phyloP scores from a whole-genome alignment of 1,140 invertebrate genomes.

The Coptotermes formosanus region DNA sequence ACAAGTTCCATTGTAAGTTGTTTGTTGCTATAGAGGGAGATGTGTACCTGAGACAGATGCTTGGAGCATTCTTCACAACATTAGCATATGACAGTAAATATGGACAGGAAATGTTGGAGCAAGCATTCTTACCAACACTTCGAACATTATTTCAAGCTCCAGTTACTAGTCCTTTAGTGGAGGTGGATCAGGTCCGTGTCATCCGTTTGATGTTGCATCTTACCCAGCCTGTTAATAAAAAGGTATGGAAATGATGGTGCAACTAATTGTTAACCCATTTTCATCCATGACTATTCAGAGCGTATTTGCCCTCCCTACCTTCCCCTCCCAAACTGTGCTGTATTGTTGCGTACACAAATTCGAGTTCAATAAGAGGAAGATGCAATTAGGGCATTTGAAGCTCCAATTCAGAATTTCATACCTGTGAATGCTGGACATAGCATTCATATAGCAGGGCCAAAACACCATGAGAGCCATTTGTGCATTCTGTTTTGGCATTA shows the following conservation, averaged over 20 bases:
- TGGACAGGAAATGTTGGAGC: constrained; percentile 58
- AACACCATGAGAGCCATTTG: too few relatives aligned
- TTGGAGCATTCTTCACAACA: constrained; percentile 59
- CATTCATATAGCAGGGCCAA: too few relatives aligned
- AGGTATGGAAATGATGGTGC: background rate
- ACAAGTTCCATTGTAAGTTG: background rate
- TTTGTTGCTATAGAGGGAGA: constrained; percentile 48
- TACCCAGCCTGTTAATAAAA: background rate
- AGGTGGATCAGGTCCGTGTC: constrained; percentile 61
- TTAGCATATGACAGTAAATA: constrained; percentile 51
- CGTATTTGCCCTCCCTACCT: too few relatives aligned
- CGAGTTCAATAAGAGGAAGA: too few relatives aligned
- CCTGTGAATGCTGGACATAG: too few relatives aligned
- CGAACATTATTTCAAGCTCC: constrained; percentile 66
- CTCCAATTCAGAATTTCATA: too few relatives aligned
- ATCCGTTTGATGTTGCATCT: constrained; percentile 33
- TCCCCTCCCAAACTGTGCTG: too few relatives aligned
- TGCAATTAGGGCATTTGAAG: too few relatives aligned
- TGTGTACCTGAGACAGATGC: constrained; percentile 51
- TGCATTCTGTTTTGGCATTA: too few relatives aligned
- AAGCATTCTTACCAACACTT: constrained; percentile 68
- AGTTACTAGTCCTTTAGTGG: constrained; percentile 63
- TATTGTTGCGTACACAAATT: too few relatives aligned
- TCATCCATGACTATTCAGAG: too few relatives aligned
- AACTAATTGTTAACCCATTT: too few relatives aligned